A percentile compares a stretch with the other conserved stretches of the same genome.
These are phyloP conservation scores for Sebastes steindachneri DNA, from an alignment of 2,797 vertebrate genomes.

Conservation along the genomic window DNA sequence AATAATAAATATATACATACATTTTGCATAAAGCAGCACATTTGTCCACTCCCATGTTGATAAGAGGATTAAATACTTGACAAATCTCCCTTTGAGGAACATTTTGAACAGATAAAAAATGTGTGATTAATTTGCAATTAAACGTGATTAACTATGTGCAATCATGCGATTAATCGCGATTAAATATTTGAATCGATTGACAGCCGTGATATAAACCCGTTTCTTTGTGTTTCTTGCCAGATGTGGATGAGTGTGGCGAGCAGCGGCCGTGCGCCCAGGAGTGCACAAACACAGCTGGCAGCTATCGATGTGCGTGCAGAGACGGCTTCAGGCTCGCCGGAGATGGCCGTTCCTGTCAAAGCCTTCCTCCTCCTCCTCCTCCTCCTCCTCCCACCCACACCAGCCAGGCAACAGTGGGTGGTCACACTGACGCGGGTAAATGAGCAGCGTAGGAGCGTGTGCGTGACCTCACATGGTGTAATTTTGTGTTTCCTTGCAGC, in stretches of 20 bases:
- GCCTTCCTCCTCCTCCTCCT: constrained; percentile 33
- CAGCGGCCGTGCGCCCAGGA: constrained; percentile 80
- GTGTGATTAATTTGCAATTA: too few relatives aligned
- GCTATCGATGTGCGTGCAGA: constrained; percentile 85
- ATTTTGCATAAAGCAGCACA: too few relatives aligned
- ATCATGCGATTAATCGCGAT: too few relatives aligned
- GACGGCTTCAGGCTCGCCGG: constrained; percentile 81
- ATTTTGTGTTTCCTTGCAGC: constrained; percentile 25
- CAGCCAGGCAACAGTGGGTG: constrained; percentile 51
- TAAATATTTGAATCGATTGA: too few relatives aligned
- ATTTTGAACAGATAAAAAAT: too few relatives aligned
- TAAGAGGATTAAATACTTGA: too few relatives aligned
- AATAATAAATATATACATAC: too few relatives aligned
- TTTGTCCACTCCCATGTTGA: too few relatives aligned
- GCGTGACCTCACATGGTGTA: background rate
- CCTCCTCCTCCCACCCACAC: constrained; percentile 29
- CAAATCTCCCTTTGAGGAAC: too few relatives aligned
- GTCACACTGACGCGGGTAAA: constrained; percentile 69
- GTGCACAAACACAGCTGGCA: constrained; percentile 88
- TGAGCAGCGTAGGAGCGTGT: background rate
- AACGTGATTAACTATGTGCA: too few relatives aligned
- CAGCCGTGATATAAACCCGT: background rate
- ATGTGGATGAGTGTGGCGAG: constrained; percentile 88
- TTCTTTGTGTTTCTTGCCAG: constrained; percentile 70
- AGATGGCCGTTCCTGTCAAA: constrained; percentile 77